phyloP scores from a whole-genome alignment of 2,113 vertebrate genomes.

The Pomatostomus ruficeps region DNA sequence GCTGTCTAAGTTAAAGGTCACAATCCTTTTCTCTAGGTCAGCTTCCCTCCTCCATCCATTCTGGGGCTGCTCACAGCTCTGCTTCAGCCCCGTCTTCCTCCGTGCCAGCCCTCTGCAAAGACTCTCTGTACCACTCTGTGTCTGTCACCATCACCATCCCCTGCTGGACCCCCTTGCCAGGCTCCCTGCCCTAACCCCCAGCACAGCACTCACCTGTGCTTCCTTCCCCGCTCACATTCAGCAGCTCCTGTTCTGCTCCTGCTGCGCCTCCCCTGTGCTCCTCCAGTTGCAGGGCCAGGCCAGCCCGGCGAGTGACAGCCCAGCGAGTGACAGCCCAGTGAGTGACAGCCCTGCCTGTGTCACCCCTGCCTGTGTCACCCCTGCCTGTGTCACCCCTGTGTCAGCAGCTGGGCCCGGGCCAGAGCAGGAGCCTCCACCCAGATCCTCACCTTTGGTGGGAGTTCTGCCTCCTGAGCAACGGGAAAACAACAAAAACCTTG shows the following conservation, averaged over 20 bases:
- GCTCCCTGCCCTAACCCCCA: too few relatives aligned
- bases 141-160: fast-evolving
- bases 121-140: background rate
- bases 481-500: background rate
- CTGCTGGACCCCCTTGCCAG: too few relatives aligned
- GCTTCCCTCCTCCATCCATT: background rate
- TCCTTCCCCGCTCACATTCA: background rate
- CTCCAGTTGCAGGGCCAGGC: too few relatives aligned
- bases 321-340: too few relatives aligned
- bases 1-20: background rate
- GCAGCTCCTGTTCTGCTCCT: background rate
- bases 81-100: background rate
- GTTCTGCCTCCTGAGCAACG: background rate
- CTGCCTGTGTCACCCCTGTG: too few relatives aligned
- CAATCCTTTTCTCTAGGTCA: background rate
- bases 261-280: background rate
- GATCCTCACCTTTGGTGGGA: background rate
- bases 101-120: background rate
- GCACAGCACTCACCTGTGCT: background rate
- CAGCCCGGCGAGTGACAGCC: too few relatives aligned
- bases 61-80: background rate
- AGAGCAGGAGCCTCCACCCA: background rate
- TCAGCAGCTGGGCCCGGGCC: background rate
- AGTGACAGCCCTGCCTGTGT: too few relatives aligned
- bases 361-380: too few relatives aligned